Evolutionary conservation across 2,888 invertebrate genomes (phyloP), one percentile per base, ranked within the genome.

Genomic region (Ephialtes manifestator): DNA sequence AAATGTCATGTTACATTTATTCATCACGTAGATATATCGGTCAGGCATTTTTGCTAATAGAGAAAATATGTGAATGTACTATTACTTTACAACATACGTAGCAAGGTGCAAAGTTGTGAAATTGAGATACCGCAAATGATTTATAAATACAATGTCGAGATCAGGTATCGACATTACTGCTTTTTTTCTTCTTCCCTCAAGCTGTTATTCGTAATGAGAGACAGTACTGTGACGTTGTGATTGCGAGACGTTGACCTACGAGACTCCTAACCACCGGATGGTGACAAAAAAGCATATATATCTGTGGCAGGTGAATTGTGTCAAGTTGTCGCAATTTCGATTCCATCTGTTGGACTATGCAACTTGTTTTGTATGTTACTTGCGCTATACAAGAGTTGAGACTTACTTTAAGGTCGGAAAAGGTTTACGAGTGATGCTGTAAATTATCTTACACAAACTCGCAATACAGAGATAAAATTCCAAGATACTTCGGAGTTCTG

Each of bases 261-360:
- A 18, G 8, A 43, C 31, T 39, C 31, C 15, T 76, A 71, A 76
- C 65, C 39, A 55, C n/a, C 18, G 72, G 55, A 18, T 35, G 55
- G 55, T 31, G 31, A 53, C 24, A 28, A 55, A 28, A 75, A 60
- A 20, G 10, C 15, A 48, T 58, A 39, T 67, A 48, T 43, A 75
- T 48, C n/a, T 15, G 48, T 28, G 13, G 2, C 43, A 63, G 18
- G 20, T 63, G 28, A 76, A 71, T 70, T 39, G 53, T 63, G 35
- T 31, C 63, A n/a, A 70, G 63, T 65, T 76, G 46, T 65, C 43
- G 75, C 63, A 76, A 76, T 63, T 68, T 39, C 28, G 43, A 75
- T 51, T 67, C 51, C 20, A 39, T 3, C 53, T 53, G n/a, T 72
- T 35, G 20, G 13, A 20, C 18, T 35, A 39, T 43, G 31, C 43